Base-by-base conservation (phyloP, 2,888 invertebrate genomes). In the Marronus borbonicus region DNA sequence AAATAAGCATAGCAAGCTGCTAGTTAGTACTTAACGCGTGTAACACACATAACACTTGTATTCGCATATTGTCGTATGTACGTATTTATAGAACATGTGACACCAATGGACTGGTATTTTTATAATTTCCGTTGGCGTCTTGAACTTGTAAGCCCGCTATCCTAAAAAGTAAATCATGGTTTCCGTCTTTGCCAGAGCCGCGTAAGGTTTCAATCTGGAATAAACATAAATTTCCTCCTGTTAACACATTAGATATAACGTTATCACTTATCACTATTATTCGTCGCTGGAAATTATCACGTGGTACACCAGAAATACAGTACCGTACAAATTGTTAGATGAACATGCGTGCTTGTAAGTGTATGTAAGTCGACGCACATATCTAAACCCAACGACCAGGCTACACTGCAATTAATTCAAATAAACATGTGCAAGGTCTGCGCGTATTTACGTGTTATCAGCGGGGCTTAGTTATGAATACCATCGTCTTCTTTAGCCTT, bases 101-200 rank as follows among this genome's bases (percentile, higher is more conserved):
- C 76, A 76, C 50, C 50, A 76, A 65, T 76, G 44, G 31, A 17
- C 62, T 20, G 74, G 52, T 66, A 76, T 76, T 76, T 76, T 76
- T 76, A 76, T 65, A 52, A 76, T 76, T 76, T 76, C 76, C 76
- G 64, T 52, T 76, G 74, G 52, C 36, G 65, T 76, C 65, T 65
- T 44, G 44, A 44, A 44, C 44, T 44, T 44, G 44, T 44, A 44
- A 44, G 12, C 44, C 7, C 1, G 3, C 52, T n/a, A n/a, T 52
- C 44, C 12, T 12, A 44, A 44, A 44, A 44, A 44, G 44, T 44
- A 44, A 8, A 44, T 8, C 44, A 2, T 12, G 1, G 44, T 44
- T 44, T 44, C 44, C 44, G 44, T 12, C 44, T 44, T 44, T 2
- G 12, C 8, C 8, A 8, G 8, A 44, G 8, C 1, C 8, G 12